phyloP scores from a whole-genome alignment of 2,797 vertebrate species.

The Anguilla pacifica region DNA sequence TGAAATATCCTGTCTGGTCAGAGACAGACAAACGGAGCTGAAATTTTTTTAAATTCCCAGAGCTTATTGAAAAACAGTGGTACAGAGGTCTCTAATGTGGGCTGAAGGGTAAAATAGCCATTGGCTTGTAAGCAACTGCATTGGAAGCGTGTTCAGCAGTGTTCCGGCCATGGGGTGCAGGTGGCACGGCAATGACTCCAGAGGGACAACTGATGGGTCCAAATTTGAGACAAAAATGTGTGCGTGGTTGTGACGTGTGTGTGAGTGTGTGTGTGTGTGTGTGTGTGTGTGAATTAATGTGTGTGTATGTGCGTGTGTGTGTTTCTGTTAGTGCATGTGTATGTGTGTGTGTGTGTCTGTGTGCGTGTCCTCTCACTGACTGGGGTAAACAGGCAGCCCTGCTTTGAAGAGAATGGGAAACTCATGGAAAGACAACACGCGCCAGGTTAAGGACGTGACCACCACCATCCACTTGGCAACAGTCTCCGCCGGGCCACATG shows the following conservation, averaged over 20 bases:
- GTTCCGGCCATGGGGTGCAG: neutral
- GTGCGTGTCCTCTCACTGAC: neutral
- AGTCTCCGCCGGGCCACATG: neutral
- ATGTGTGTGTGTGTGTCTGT: neutral
- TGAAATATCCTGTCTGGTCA: neutral
- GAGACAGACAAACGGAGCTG: neutral
- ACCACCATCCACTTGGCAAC: neutral
- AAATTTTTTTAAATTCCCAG: neutral
- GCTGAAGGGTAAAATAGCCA: neutral
- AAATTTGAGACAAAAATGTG: neutral
- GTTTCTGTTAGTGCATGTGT: neutral
- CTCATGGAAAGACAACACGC: neutral
- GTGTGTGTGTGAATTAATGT: neutral
- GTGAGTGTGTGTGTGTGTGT: neutral
- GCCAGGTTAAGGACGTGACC: neutral
- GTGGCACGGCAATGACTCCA: neutral
- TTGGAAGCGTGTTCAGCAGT: neutral
- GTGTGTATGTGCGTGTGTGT: neutral
- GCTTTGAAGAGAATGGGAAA: constrained; percentile 1
- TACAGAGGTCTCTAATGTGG: neutral
- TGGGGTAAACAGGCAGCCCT: neutral
- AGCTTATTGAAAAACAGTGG: neutral
- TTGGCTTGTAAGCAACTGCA: neutral
- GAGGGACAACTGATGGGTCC: neutral
- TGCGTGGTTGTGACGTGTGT: neutral